A percentile compares a stretch with the other conserved stretches of the same genome.
Evolutionary conservation across 2,888 invertebrate species (phyloP).

Genomic region (Sclerodermus sp.): DNA sequence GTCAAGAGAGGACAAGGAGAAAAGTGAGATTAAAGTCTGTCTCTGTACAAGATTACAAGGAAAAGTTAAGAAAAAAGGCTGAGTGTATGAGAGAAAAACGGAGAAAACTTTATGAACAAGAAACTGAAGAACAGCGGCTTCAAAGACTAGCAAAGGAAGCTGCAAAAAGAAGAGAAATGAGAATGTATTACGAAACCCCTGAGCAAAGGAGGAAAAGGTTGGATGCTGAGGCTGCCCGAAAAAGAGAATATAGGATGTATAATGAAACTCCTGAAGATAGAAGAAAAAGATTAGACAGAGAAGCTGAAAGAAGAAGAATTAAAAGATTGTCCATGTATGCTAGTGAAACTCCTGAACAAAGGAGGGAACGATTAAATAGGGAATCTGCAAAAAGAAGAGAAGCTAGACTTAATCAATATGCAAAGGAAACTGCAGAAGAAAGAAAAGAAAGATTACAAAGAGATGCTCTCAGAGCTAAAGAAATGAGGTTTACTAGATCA

Average conservation of each 20-base stretch:
- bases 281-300: conserved; percentile 41
- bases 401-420: conserved; percentile 42
- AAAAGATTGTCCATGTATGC: conserved; percentile 42
- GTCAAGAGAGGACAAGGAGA: conserved; percentile 18
- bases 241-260: conserved; percentile 45
- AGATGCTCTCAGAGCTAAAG: conserved; percentile 44
- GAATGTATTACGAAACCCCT: conserved; percentile 45
- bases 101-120: conserved; percentile 36
- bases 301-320: conserved; percentile 43
- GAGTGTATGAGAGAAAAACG: conserved; percentile 43
- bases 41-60: conserved; percentile 27
- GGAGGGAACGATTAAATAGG: conserved; percentile 39
- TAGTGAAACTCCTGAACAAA: conserved; percentile 42
- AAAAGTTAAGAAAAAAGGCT: conserved; percentile 34
- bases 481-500: conserved; percentile 48
- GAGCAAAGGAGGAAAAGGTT: conserved; percentile 44
- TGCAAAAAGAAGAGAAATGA: conserved; percentile 40
- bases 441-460: conserved; percentile 40
- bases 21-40: conserved; percentile 19
- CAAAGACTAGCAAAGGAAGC: conserved; percentile 38
- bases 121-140: conserved; percentile 34
- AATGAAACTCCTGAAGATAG: conserved; percentile 45
- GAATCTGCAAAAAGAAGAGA: conserved; percentile 44
- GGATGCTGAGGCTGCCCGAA: conserved; percentile 44
- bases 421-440: conserved; percentile 43